Conservation (phyloP, 1,140 invertebrate genomes). For the Drosophila subobscura region DNA sequence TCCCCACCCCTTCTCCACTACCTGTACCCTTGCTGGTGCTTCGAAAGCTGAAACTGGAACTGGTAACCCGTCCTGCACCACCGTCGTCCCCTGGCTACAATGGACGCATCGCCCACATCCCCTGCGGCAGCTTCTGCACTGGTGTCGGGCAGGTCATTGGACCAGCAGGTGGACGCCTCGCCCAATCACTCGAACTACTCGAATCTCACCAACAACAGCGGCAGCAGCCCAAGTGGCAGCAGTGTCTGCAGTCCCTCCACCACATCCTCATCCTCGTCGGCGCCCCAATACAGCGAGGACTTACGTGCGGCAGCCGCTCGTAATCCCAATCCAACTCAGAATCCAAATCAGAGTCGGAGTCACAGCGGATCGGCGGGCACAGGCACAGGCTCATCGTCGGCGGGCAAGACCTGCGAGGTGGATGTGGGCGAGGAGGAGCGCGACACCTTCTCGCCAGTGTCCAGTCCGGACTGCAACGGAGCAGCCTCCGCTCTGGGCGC, state of each 20-base stretch:
- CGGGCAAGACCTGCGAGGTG: constrained; percentile 72
- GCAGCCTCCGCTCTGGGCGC: constrained; percentile 6
- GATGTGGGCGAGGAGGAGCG: constrained; percentile 77
- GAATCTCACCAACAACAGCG: constrained; percentile 74
- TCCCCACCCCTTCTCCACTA: background rate
- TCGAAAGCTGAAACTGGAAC: background rate
- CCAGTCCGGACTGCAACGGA: constrained; percentile 64
- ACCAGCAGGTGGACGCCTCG: constrained; percentile 68
- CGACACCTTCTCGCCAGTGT: constrained; percentile 74
- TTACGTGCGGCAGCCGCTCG: constrained; percentile 45
- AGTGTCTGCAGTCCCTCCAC: constrained; percentile 51
- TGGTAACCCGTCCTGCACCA: background rate
- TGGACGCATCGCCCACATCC: constrained; percentile 57
- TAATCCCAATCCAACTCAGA: background rate
- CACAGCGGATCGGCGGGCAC: constrained; percentile 50
- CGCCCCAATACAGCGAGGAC: constrained; percentile 79
- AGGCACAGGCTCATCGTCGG: constrained; percentile 40
- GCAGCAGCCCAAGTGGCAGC: constrained; percentile 22
- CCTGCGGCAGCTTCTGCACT: constrained; percentile 37
- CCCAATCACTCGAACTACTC: constrained; percentile 74
- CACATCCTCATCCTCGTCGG: constrained; percentile 63
- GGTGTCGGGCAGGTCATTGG: constrained; percentile 62
- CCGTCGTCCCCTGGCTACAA: constrained; percentile 12
- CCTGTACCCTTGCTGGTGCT: no score
- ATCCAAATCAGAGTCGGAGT: constrained; percentile 19